Conservation (phyloP, 2,888 invertebrate species). For the Osmoderma eremita region DNA sequence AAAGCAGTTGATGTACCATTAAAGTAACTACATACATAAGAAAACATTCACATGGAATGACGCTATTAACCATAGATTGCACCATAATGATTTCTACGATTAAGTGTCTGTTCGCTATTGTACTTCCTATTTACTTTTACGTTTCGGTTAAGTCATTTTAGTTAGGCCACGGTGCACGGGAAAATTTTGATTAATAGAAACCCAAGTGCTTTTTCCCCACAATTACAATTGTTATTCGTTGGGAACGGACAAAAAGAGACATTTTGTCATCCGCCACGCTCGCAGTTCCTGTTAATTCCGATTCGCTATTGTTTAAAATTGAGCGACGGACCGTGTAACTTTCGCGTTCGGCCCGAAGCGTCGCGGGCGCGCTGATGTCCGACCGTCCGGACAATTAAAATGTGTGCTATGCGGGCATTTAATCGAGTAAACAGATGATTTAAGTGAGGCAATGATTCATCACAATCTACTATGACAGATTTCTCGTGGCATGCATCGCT, state of each 20-base stretch:
- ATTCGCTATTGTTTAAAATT: slow-evolving; percentile 40
- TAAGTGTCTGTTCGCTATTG: slow-evolving; percentile 10
- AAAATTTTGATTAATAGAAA: slow-evolving; percentile 35
- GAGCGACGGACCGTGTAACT: slow-evolving; percentile 35
- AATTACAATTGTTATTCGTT: slow-evolving; percentile 30
- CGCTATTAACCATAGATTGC: slow-evolving; percentile 23
- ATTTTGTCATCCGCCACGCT: slow-evolving; percentile 37
- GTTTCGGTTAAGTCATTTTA: slow-evolving; percentile 24
- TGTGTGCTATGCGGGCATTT: slow-evolving; percentile 34
- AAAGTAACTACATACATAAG: too few species aligned
- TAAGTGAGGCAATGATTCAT: slow-evolving; percentile 50
- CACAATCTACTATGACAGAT: slow-evolving; percentile 53
- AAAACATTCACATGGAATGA: slow-evolving; percentile 7
- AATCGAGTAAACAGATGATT: slow-evolving; percentile 47
- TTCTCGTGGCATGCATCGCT: slow-evolving; percentile 55
- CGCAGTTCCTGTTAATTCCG: slow-evolving; percentile 35
- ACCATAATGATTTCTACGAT: slow-evolving; percentile 17
- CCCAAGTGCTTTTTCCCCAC: slow-evolving; percentile 25
- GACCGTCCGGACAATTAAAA: slow-evolving; percentile 41
- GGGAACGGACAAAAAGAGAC: slow-evolving; percentile 23
- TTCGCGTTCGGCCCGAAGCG: slow-evolving; percentile 22
- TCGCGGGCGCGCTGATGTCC: slow-evolving; percentile 41
- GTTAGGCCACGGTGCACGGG: slow-evolving; percentile 29
- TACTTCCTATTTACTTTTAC: not conserved
- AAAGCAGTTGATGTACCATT: too few species aligned